These are phyloP conservation scores for Misgurnus anguillicaudatus DNA, from an alignment of 2,113 vertebrate genomes.

Conservation along the genomic window DNA sequence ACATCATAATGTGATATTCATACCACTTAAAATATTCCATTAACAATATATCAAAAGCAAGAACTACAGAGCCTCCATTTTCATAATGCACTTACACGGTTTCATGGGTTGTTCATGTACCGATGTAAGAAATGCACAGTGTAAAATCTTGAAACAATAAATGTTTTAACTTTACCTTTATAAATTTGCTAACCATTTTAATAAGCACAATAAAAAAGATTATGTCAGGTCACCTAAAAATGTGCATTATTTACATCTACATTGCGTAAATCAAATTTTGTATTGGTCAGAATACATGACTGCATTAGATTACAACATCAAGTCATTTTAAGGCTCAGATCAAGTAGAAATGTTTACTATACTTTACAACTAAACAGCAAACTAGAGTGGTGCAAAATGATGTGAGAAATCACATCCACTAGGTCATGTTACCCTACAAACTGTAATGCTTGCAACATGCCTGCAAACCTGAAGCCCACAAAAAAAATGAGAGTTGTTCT, in stretches of 20 bases:
- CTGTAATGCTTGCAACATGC: background rate
- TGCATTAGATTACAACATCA: too few species aligned
- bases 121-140: background rate
- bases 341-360: too few species aligned
- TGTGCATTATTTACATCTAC: too few species aligned
- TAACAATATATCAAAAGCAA: slow-evolving; percentile 8
- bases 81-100: slow-evolving; percentile 4
- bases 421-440: too few species aligned
- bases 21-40: slow-evolving; percentile 34
- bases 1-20: slow-evolving; percentile 10
- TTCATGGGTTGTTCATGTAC: slow-evolving; percentile 1
- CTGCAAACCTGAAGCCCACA: background rate
- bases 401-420: background rate
- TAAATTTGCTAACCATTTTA: too few species aligned
- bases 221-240: too few species aligned
- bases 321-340: too few species aligned
- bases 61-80: background rate
- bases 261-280: too few species aligned
- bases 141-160: background rate
- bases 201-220: too few species aligned
- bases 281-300: too few species aligned
- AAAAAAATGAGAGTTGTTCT: background rate
- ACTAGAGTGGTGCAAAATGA: background rate
- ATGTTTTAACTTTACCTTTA: background rate
- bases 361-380: background rate